phyloP scores from a whole-genome alignment of 2,888 invertebrate genomes.

The Mechanitis mazaeus region DNA sequence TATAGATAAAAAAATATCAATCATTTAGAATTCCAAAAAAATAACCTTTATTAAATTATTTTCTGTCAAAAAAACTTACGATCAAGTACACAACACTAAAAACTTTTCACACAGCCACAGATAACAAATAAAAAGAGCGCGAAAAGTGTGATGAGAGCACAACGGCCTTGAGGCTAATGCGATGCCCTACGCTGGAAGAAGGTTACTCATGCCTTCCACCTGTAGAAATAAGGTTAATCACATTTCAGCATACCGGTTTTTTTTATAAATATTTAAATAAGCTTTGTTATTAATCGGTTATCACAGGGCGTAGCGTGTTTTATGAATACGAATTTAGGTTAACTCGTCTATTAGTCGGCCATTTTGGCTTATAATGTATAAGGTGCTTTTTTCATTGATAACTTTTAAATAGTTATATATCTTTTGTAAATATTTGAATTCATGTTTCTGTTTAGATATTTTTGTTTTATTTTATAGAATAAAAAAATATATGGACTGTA shows the following conservation, averaged over 20 bases:
- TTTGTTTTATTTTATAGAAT: too few species aligned
- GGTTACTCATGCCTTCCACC: neutral
- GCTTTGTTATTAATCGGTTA: neutral
- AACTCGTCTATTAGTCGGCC: too few species aligned
- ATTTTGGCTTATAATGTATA: too few species aligned
- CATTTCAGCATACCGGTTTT: neutral
- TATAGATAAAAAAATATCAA: too few species aligned
- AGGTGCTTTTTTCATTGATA: too few species aligned
- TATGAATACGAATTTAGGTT: neutral
- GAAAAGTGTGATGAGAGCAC: neutral
- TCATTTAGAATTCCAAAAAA: too few species aligned
- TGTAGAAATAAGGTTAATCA: neutral
- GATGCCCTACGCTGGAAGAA: neutral
- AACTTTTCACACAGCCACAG: neutral
- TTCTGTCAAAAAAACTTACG: neutral
- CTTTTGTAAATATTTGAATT: too few species aligned
- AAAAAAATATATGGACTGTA: too few species aligned
- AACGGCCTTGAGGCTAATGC: slow-evolving; percentile 4
- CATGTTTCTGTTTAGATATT: too few species aligned
- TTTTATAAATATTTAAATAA: neutral
- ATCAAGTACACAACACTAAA: neutral
- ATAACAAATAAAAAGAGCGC: slow-evolving; percentile 3
- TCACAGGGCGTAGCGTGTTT: neutral
- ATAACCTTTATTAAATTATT: neutral
- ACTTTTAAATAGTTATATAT: too few species aligned